Evolutionary conservation across 2,888 invertebrate species (phyloP).

Genomic region (Coelogynopora nodosa): DNA sequence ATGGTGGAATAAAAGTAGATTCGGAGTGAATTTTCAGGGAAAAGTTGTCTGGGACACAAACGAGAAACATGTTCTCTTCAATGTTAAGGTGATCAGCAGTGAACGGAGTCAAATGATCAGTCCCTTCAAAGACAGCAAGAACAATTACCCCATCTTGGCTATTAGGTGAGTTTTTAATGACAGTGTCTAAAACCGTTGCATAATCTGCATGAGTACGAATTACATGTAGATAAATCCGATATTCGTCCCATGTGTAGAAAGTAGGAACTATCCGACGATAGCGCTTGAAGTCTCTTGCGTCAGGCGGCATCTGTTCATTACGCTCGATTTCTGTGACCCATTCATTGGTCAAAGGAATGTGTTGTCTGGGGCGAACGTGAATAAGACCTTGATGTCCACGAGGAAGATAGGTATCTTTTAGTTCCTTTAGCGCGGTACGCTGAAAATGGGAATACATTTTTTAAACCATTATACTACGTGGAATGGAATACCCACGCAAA

Average conservation of each 20-base stretch:
- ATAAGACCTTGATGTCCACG: background rate
- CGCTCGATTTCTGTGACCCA: background rate
- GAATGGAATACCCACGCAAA: too few species aligned
- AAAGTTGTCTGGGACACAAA: background rate
- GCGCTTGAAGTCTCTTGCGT: background rate
- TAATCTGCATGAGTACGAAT: constrained; percentile 1
- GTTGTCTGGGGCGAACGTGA: background rate
- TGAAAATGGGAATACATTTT: too few species aligned
- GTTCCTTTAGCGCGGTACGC: background rate
- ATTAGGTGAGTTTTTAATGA: background rate
- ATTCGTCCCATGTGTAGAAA: constrained; percentile 32
- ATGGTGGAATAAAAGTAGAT: background rate
- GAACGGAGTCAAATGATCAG: constrained; percentile 2
- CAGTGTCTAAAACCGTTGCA: background rate
- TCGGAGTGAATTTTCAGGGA: background rate
- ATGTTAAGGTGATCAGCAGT: background rate
- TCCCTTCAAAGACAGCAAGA: constrained; percentile 26
- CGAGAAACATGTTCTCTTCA: background rate
- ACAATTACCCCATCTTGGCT: background rate
- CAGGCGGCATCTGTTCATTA: background rate
- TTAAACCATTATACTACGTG: too few species aligned
- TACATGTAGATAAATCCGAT: background rate
- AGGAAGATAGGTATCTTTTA: background rate
- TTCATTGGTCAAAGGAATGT: background rate
- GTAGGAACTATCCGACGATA: constrained; percentile 1